Base-by-base conservation (phyloP, 2,113 vertebrate genomes). In the Protomyctophum bolini region DNA sequence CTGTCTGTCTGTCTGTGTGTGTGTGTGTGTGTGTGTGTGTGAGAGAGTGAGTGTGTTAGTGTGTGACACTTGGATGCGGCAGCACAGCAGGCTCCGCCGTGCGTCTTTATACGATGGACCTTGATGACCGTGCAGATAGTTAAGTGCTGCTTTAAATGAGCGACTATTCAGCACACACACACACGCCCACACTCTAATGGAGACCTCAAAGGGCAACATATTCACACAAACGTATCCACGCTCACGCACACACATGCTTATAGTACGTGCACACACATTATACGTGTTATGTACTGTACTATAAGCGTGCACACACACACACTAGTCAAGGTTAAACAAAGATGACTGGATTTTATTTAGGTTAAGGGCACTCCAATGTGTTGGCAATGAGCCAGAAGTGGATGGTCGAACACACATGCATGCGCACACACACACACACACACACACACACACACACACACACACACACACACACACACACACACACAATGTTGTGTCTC, bases 281-380 rank as follows among this genome's bases (percentile, higher is more conserved):
- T 21, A 21, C 21, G 21, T 21, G 21, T 1, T 21, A 1, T 21
- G 21, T 21, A 21, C 21, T n/a, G n/a, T n/a, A n/a, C n/a, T n/a
- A n/a, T n/a, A n/a, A n/a, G n/a, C n/a, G n/a, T n/a, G n/a, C n/a
- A n/a, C 14, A 48, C 5, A 66, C n/a, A 71, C 46, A 61, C 46
- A 64, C 10, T 67, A 79, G 73, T 79, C 75, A 88, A 86, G 86
- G 83, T 88, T 85, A 77, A 81, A 81, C 75, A 84, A 88, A 81
- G 82, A 88, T 81, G 82, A 83, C 55, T 46, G 21, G 80, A 85
- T 82, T 76, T 79, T 80, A 86, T 86, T 85, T 91, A 77, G 83
- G 85, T 86, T 86, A 85, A 86, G 79, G 84, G 71, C 78, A 87
- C 72, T 76, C 50, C 70, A 75, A 73, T 63, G 67, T 68, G 67